phyloP scores from a whole-genome alignment of 2,888 invertebrate genomes.

The Branchinecta sandiegonensis region DNA sequence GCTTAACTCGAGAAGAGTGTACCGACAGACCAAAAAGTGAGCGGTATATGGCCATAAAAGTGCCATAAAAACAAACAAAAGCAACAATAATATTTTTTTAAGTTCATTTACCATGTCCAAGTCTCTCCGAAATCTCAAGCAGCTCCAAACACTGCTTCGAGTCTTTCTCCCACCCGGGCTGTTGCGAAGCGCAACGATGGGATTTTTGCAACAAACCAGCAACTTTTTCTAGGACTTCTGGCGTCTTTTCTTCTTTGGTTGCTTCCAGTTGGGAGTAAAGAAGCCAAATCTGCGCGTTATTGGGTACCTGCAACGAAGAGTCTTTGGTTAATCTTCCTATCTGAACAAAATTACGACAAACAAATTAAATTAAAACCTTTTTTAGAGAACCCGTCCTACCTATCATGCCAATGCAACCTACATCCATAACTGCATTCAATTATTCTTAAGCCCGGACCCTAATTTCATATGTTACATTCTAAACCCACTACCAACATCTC shows the following conservation, averaged over 20 bases:
- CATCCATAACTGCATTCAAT: too few relatives aligned
- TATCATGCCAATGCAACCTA: too few relatives aligned
- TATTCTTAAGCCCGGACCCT: too few relatives aligned
- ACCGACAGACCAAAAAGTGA: too few relatives aligned
- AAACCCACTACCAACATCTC: too few relatives aligned
- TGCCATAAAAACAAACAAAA: not conserved
- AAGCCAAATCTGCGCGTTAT: conserved; percentile 62
- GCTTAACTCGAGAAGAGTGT: too few relatives aligned
- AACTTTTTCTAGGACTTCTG: conserved; percentile 38
- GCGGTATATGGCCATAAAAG: too few relatives aligned
- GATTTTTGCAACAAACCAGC: conserved; percentile 62
- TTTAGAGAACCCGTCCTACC: too few relatives aligned
- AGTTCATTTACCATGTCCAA: conserved; percentile 33
- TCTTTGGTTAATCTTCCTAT: not conserved
- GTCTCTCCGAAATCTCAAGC: conserved; percentile 43
- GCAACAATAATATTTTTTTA: not conserved
- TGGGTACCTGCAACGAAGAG: conserved; percentile 35
- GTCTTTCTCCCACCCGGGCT: conserved; percentile 42
- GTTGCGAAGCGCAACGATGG: conserved; percentile 52
- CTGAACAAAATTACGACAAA: not conserved
- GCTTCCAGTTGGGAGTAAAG: conserved; percentile 52
- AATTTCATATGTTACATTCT: too few relatives aligned
- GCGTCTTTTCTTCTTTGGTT: conserved; percentile 34
- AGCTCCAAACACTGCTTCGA: conserved; percentile 44
- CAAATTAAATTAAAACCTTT: not conserved